Percentiles rank a stretch among this genome's conserved stretches.
Evolutionary conservation across 2,797 vertebrate genomes (phyloP).

Genomic region (Peromyscus melanophrys): DNA sequence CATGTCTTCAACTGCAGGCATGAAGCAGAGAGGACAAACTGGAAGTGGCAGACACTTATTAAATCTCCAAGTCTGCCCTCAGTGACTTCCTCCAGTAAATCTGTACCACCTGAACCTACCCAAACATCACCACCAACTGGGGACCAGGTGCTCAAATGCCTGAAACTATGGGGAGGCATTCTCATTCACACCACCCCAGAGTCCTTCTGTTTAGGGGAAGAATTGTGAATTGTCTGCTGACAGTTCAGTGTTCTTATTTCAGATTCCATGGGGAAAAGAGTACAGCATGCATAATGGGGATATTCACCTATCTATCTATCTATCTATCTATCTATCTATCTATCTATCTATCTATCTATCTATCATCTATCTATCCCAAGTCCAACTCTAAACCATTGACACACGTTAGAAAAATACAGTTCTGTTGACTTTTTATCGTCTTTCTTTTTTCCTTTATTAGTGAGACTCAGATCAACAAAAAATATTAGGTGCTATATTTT

Average conservation of each 20-base stretch:
- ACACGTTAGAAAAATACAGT: neutral
- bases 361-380: neutral
- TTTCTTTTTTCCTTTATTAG: neutral
- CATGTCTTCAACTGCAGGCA: neutral
- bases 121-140: too few relatives aligned
- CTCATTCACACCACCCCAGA: neutral
- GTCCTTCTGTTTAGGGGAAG: neutral
- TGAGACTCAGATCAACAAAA: conserved; percentile 14
- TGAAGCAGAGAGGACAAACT: neutral
- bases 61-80: neutral
- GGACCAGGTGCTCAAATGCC: neutral
- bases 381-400: neutral
- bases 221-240: neutral
- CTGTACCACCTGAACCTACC: neutral
- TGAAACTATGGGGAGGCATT: neutral
- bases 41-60: too few relatives aligned
- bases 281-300: neutral
- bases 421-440: neutral
- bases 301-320: neutral
- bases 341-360: too few relatives aligned
- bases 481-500: neutral
- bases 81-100: neutral
- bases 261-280: neutral
- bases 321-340: too few relatives aligned
- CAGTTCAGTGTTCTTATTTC: neutral